Evolutionary conservation across 2,113 vertebrate genomes (phyloP).

Genomic region (Colius striatus): DNA sequence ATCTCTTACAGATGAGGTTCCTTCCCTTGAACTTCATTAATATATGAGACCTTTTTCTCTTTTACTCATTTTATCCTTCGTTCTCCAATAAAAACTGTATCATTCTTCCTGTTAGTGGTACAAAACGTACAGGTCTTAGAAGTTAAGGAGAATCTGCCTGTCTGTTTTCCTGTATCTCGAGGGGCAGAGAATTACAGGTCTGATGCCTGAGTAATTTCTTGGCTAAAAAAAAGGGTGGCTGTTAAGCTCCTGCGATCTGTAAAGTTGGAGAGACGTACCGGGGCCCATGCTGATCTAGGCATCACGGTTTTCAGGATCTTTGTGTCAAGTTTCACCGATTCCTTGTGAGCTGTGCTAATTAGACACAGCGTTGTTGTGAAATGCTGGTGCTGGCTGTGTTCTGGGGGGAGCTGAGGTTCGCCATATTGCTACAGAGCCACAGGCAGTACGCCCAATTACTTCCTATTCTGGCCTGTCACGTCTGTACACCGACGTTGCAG

Average conservation of each 20-base stretch:
- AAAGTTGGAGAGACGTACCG: accelerated
- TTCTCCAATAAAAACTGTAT: background rate
- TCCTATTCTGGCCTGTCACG: background rate
- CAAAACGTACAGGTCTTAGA: background rate
- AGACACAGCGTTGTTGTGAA: background rate
- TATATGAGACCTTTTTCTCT: background rate
- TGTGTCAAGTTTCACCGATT: background rate
- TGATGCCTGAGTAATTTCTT: background rate
- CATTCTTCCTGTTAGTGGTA: background rate
- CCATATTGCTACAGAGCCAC: background rate
- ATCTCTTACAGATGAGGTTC: background rate
- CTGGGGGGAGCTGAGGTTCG: background rate
- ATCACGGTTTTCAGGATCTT: accelerated
- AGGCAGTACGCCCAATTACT: background rate
- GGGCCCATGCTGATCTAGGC: accelerated
- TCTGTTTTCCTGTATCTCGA: background rate
- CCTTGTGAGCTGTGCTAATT: background rate
- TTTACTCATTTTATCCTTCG: background rate
- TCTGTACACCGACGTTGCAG: accelerated
- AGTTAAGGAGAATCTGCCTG: background rate
- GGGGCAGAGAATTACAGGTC: background rate
- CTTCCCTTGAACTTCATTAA: background rate
- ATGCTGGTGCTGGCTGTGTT: background rate
- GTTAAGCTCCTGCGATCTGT: background rate
- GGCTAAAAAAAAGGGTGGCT: background rate